These are phyloP conservation scores for Rhogogaster chlorosoma DNA, from an alignment of 2,888 invertebrate genomes.

Conservation along the genomic window DNA sequence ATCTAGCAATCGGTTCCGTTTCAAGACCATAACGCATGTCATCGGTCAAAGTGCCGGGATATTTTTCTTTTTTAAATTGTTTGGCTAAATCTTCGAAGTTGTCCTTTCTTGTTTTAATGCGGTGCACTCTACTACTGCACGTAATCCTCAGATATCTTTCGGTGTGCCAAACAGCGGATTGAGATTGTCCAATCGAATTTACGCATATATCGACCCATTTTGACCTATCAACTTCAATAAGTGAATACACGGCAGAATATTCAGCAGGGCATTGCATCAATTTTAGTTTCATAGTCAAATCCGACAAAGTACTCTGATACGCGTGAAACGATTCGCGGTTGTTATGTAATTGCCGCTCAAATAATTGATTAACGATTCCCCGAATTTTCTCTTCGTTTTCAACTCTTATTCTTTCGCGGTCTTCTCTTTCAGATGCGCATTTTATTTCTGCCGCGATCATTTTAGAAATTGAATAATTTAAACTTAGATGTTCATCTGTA, in stretches of 20 bases:
- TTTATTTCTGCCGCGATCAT: not conserved
- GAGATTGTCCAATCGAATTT: conserved; percentile 34
- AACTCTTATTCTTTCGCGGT: not conserved
- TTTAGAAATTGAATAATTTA: conserved; percentile 14
- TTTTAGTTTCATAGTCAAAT: not conserved
- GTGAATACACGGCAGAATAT: conserved; percentile 30
- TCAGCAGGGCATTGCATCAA: conserved; percentile 30
- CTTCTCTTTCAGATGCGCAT: conserved; percentile 32
- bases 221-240: conserved; percentile 17
- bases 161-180: conserved; percentile 34
- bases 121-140: not conserved
- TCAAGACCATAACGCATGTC: too few species aligned
- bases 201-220: conserved; percentile 26
- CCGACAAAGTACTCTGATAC: not conserved
- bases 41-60: too few species aligned
- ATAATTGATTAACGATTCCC: conserved; percentile 16
- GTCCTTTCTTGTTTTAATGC: too few species aligned
- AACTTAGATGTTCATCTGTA: conserved; percentile 4
- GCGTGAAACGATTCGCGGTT: not conserved
- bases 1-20: too few species aligned
- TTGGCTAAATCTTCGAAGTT: too few species aligned
- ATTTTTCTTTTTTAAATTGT: too few species aligned
- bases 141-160: conserved; percentile 35
- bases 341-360: conserved; percentile 7
- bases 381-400: not conserved